These are phyloP conservation scores for Zaprionus inermis DNA, from an alignment of 1,140 invertebrate species.

Conservation along the genomic window DNA sequence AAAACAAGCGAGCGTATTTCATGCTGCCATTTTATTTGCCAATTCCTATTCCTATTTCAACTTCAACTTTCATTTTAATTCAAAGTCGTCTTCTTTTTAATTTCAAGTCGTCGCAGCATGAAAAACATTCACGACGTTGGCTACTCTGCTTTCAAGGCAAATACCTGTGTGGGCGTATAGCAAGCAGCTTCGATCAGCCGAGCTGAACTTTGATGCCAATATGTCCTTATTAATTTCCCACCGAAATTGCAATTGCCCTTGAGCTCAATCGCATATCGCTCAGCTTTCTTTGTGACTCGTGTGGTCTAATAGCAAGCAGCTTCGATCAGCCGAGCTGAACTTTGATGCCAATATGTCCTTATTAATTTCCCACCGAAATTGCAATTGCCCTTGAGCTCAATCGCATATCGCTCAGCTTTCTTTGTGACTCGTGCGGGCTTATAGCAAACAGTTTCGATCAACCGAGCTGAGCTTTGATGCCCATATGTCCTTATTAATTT, in stretches of 20 bases:
- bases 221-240: too few relatives aligned
- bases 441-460: neutral
- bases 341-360: neutral
- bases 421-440: neutral
- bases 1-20: slow-evolving; percentile 65
- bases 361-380: too few relatives aligned
- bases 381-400: neutral
- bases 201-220: neutral
- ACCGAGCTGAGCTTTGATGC: neutral
- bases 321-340: neutral
- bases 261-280: neutral
- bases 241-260: neutral
- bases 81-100: slow-evolving; percentile 65
- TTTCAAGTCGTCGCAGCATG: slow-evolving; percentile 45
- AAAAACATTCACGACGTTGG: neutral
- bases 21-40: slow-evolving; percentile 77
- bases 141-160: neutral
- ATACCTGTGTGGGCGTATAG: neutral
- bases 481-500: too few relatives aligned
- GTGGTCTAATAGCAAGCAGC: neutral
- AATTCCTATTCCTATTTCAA: slow-evolving; percentile 66
- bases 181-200: neutral
- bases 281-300: too few relatives aligned
- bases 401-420: neutral
- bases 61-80: slow-evolving; percentile 55